A percentile compares a stretch with the other conserved stretches of the same genome.
Evolutionary conservation across 2,888 invertebrate genomes (phyloP).

Genomic region (Trimorus sp.): DNA sequence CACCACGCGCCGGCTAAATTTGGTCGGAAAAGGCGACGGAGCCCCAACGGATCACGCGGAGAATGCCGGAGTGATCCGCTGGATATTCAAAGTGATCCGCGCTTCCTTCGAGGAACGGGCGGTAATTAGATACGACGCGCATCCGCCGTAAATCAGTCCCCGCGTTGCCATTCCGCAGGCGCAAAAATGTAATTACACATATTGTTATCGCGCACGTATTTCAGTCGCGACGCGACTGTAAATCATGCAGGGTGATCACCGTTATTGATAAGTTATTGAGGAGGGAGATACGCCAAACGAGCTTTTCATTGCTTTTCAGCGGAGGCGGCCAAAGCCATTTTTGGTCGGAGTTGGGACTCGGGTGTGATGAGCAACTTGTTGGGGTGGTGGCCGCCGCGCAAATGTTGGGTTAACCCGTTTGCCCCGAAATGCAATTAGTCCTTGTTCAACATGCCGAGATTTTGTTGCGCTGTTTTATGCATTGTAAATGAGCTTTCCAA

Average conservation of each 20-base stretch:
- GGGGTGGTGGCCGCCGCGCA: too few relatives aligned
- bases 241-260: conserved; percentile 42
- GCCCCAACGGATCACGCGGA: conserved; percentile 44
- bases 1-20: conserved; percentile 19
- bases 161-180: conserved; percentile 29
- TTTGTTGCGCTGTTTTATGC: too few relatives aligned
- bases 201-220: conserved; percentile 50
- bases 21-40: conserved; percentile 44
- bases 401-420: too few relatives aligned
- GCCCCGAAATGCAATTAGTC: too few relatives aligned
- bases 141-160: conserved; percentile 44
- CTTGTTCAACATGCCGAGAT: too few relatives aligned
- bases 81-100: conserved; percentile 44
- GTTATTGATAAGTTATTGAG: conserved; percentile 51
- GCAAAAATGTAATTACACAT: conserved; percentile 53
- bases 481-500: too few relatives aligned
- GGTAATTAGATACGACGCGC: conserved; percentile 52
- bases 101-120: conserved; percentile 22
- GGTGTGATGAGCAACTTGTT: too few relatives aligned
- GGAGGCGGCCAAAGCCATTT: background rate
- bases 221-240: conserved; percentile 30
- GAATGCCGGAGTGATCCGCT: conserved; percentile 47
- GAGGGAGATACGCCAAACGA: conserved; percentile 3
- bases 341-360: too few relatives aligned
- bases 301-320: conserved; percentile 6